These are phyloP conservation scores for Anthrax anthrax DNA, from an alignment of 2,888 invertebrate species.

Conservation along the genomic window DNA sequence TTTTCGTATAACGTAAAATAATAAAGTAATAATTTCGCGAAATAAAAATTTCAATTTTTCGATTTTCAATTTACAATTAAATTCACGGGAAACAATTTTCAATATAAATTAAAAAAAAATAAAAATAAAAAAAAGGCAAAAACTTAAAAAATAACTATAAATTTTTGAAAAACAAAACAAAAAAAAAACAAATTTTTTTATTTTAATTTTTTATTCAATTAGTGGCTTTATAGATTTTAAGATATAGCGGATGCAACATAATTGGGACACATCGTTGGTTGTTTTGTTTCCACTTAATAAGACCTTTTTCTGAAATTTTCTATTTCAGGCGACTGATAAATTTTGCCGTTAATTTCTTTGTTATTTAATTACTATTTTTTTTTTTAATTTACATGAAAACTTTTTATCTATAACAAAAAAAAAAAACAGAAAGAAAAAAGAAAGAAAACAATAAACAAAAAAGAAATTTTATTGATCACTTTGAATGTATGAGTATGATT, in stretches of 20 bases:
- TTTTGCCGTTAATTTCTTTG: background rate
- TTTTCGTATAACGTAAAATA: too few relatives aligned
- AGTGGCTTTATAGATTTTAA: constrained; percentile 6
- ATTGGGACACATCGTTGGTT: constrained; percentile 15
- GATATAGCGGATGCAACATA: constrained; percentile 1
- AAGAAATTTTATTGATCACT: constrained; percentile 12
- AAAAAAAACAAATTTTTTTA: background rate
- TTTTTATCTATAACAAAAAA: background rate
- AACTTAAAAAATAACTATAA: background rate
- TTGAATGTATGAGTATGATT: constrained; percentile 11
- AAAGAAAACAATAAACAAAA: too few relatives aligned
- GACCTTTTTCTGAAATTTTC: background rate
- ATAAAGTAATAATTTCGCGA: too few relatives aligned
- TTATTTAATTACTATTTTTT: too few relatives aligned
- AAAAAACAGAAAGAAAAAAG: too few relatives aligned
- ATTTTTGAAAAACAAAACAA: background rate
- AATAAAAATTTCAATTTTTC: too few relatives aligned
- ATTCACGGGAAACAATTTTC: too few relatives aligned
- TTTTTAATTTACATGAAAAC: too few relatives aligned
- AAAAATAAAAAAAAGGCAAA: background rate
- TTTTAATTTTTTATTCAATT: constrained; percentile 7
- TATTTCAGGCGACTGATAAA: constrained; percentile 2
- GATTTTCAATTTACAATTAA: too few relatives aligned
- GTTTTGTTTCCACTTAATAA: background rate
- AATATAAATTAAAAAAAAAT: background rate